Base-by-base conservation (phyloP, 2,888 invertebrate species). In the Tetheella fluctuosa region DNA sequence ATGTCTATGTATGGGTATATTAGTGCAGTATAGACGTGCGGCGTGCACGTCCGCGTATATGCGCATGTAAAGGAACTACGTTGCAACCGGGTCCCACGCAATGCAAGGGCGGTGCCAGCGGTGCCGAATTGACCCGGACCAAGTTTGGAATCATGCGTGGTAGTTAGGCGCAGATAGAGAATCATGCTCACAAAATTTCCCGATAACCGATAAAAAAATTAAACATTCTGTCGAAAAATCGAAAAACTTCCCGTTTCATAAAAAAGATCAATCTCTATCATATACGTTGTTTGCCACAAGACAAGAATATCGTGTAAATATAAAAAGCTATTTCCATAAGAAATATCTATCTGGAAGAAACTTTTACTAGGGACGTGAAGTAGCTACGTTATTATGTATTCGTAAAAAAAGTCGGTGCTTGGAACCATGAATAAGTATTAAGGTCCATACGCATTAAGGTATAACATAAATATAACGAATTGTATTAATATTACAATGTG, bases 221-320 rank as follows among this genome's bases (percentile, higher is more conserved):
- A 7, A 17, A 10, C n/a, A 6, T n/a, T 42, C 13, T 4, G 34
- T 34, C 34, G 34, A 13, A 34, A 34, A 34, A 34, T 34, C 34
- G 13, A 34, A 34, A 34, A 34, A 34, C 34, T 34, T 34, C 13
- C 13, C 34, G 34, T 34, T 30, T 34, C 34, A 13, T 13, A 34
- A 39, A 39, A n/a, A 42, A 17, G 42, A 42, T 42, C 42, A 42
- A 42, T 48, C 48, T 48, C 6, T 13, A 34, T n/a, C 20, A 48
- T 48, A n/a, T n/a, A n/a, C 34, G 30, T n/a, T 23, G 37, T 58
- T 17, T 53, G 53, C 34, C 30, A n/a, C n/a, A n/a, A n/a, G n/a
- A 4, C 25, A 52, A 58, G 37, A 58, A 53, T 7, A 34, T 15
- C 23, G 34, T 13, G 34, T 56, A 23, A 55, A n/a, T 48, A 48